These are phyloP conservation scores for Darevskia mixta DNA, from an alignment of 2,797 vertebrate species.

Conservation along the genomic window DNA sequence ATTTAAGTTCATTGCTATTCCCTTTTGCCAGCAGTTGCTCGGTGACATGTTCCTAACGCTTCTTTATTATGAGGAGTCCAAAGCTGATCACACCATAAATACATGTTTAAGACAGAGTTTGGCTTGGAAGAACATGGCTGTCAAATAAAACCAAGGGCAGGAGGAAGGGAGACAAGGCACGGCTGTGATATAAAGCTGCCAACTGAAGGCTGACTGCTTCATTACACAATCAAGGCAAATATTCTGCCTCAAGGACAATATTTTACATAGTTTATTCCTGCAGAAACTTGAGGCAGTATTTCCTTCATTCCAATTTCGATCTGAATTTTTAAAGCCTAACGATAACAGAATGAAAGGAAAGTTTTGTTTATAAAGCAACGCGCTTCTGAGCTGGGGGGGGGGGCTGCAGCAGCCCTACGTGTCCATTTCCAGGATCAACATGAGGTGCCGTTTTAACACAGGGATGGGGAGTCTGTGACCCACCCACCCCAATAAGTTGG, in stretches of 20 bases:
- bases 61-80: slow-evolving; percentile 60
- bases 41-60: slow-evolving; percentile 53
- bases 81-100: slow-evolving; percentile 58
- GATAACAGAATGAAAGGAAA: neutral
- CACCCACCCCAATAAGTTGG: neutral
- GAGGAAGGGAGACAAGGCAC: slow-evolving; percentile 36
- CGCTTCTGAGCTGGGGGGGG: neutral
- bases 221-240: slow-evolving; percentile 62
- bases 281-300: slow-evolving; percentile 25
- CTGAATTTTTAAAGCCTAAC: slow-evolving; percentile 28
- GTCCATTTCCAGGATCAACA: neutral
- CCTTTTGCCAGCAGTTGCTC: slow-evolving; percentile 51
- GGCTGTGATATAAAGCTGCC: slow-evolving; percentile 55
- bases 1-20: too few species aligned
- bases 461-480: too few species aligned
- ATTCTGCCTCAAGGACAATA: slow-evolving; percentile 54
- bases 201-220: slow-evolving; percentile 49
- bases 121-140: slow-evolving; percentile 50
- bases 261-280: slow-evolving; percentile 47
- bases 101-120: slow-evolving; percentile 56
- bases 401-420: neutral
- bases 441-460: neutral
- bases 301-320: slow-evolving; percentile 42
- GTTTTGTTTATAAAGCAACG: neutral
- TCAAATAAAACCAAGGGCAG: slow-evolving; percentile 55